Evolutionary conservation across 2,113 vertebrate genomes (phyloP).

Genomic region (Pelmatolapia mariae): DNA sequence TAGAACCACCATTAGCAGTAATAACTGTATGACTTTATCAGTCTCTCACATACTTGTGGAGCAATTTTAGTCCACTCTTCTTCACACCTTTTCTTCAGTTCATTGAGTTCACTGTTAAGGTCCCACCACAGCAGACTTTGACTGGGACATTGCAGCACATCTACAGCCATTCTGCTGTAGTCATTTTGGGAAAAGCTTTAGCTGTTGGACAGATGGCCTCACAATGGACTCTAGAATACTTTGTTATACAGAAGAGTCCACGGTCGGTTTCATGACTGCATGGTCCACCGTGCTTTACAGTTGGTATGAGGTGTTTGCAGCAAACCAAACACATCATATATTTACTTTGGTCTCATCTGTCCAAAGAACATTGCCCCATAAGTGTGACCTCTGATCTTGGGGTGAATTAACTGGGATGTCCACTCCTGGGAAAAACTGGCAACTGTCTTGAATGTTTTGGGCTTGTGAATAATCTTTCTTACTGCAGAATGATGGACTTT

Average conservation of each 20-base stretch:
- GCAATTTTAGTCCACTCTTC: background rate
- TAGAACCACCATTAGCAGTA: background rate
- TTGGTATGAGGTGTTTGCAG: background rate
- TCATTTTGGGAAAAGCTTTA: background rate
- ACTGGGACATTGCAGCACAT: background rate
- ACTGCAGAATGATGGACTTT: background rate
- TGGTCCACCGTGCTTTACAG: background rate
- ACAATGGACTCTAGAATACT: background rate
- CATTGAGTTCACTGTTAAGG: background rate
- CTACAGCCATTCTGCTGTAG: background rate
- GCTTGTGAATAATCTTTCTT: background rate
- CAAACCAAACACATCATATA: background rate
- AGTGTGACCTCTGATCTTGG: background rate
- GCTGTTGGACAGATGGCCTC: background rate
- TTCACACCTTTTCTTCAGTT: background rate
- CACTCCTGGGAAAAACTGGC: background rate
- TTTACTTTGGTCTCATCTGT: background rate
- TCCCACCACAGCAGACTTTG: background rate
- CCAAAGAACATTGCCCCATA: background rate
- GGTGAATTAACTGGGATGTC: background rate
- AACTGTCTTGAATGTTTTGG: background rate
- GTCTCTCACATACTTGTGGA: background rate
- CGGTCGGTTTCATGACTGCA: background rate
- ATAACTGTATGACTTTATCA: background rate
- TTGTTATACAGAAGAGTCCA: background rate